Evolutionary conservation across 1,140 invertebrate species (phyloP).

Genomic region (Gyrodactylus salaris): DNA sequence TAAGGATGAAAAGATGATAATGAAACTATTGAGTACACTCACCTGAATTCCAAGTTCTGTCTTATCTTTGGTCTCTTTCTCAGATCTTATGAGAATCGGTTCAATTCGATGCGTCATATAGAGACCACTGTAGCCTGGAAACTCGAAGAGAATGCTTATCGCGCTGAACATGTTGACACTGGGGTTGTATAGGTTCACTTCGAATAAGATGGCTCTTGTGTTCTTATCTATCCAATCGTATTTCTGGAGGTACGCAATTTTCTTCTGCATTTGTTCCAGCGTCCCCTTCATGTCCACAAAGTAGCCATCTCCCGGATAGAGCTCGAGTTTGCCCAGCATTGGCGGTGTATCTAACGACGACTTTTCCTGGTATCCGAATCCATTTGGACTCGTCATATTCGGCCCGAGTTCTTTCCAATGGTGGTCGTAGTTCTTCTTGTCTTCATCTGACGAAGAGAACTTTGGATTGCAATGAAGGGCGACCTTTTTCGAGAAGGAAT

Average conservation of each 20-base stretch:
- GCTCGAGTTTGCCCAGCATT: slow-evolving; percentile 18
- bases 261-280: slow-evolving; percentile 13
- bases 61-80: not conserved
- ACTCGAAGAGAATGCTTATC: slow-evolving; percentile 23
- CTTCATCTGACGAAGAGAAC: slow-evolving; percentile 12
- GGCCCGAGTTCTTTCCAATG: slow-evolving; percentile 14
- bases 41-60: not conserved
- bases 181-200: slow-evolving; percentile 28
- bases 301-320: slow-evolving; percentile 27
- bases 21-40: too few species aligned
- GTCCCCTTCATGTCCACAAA: slow-evolving; percentile 21
- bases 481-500: not conserved
- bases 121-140: slow-evolving; percentile 23
- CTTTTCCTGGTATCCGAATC: slow-evolving; percentile 17
- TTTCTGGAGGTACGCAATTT: slow-evolving; percentile 16
- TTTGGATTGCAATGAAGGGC: not conserved
- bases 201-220: slow-evolving; percentile 26
- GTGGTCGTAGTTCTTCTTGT: slow-evolving; percentile 13
- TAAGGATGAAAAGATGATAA: not conserved
- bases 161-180: slow-evolving; percentile 23
- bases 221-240: slow-evolving; percentile 25
- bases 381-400: slow-evolving; percentile 10
- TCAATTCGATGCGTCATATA: slow-evolving; percentile 24
- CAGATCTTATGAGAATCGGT: slow-evolving; percentile 9
- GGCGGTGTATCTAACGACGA: slow-evolving; percentile 20